A percentile compares a stretch with the other conserved stretches of the same genome.
Evolutionary conservation across 1,140 invertebrate genomes (phyloP).

Genomic region (Lordiphosa collinella): DNA sequence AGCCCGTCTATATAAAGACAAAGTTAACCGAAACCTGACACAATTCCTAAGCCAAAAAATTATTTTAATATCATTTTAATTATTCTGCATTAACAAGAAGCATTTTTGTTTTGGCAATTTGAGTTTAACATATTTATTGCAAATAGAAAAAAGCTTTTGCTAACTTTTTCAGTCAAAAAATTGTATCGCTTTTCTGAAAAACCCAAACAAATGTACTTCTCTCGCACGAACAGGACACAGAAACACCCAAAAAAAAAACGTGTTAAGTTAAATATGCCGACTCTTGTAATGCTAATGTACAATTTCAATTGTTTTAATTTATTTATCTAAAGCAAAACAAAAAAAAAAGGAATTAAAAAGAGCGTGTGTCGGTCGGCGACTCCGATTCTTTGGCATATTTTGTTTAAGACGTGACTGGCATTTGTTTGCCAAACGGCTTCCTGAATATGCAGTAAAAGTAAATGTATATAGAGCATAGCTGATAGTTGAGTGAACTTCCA

Average conservation of each 20-base stretch:
- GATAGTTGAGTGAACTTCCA: constrained; percentile 8
- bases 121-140: too few species aligned
- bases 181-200: background rate
- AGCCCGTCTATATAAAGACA: too few species aligned
- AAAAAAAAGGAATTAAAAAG: constrained; percentile 30
- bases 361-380: constrained; percentile 27
- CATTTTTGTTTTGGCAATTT: too few species aligned
- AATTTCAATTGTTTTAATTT: constrained; percentile 60
- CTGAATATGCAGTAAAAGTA: background rate
- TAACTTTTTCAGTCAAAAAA: too few species aligned
- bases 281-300: constrained; percentile 39
- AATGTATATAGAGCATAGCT: constrained; percentile 9
- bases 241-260: constrained; percentile 9
- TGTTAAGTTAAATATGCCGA: constrained; percentile 10
- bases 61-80: too few species aligned
- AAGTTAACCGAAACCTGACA: too few species aligned
- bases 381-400: constrained; percentile 43
- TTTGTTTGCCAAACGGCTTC: constrained; percentile 18
- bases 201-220: background rate
- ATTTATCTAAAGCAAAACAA: constrained; percentile 24
- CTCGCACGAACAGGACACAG: background rate
- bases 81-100: too few species aligned
- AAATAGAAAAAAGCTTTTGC: too few species aligned
- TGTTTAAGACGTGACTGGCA: constrained; percentile 56
- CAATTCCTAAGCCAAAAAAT: too few species aligned